Base-by-base conservation (phyloP, 2,888 invertebrate genomes). In the Carterocephalus palaemon region DNA sequence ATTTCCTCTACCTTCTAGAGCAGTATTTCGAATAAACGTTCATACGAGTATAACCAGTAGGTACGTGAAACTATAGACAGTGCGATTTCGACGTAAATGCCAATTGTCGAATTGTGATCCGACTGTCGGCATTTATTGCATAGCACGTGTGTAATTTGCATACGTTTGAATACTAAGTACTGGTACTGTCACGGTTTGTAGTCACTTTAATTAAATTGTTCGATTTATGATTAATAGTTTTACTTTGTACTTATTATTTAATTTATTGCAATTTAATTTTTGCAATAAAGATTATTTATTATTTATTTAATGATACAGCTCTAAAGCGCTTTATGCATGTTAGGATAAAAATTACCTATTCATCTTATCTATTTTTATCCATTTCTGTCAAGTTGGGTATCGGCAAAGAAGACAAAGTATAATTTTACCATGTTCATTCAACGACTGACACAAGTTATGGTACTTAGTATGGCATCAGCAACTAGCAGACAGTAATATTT, bases 81-180 rank as follows among this genome's bases (percentile, higher is more conserved):
- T 64, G 60, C 70, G 67, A 76, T 79, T 75, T 75, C 71, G 64
- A 73, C 75, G 71, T 76, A 81, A 81, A 82, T 81, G 81, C 67
- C 81, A 84, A 84, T 83, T 79, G 81, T 79, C 81, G 82, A 83
- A 83, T 83, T 80, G 83, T 83, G 85, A 85, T 83, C 83, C 75
- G 77, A 75, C 72, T 80, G 75, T 79, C 80, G 75, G 80, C 84
- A 84, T 85, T 86, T 85, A 86, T 85, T 85, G 84, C 83, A 82
- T 78, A 78, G 82, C 83, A 80, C 83, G 84, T 78, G 77, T 78
- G 78, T 75, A 80, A 86, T 86, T 85, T 85, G 83, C 85, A 86
- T 85, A 79, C 78, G 85, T 86, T 85, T 86, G 85, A 84, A 86
- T 85, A 84, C 77, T 82, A 83, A 85, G 79, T 81, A 72, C 69